These are phyloP conservation scores for Drosophila biarmipes DNA, from an alignment of 1,140 invertebrate species.

Conservation along the genomic window DNA sequence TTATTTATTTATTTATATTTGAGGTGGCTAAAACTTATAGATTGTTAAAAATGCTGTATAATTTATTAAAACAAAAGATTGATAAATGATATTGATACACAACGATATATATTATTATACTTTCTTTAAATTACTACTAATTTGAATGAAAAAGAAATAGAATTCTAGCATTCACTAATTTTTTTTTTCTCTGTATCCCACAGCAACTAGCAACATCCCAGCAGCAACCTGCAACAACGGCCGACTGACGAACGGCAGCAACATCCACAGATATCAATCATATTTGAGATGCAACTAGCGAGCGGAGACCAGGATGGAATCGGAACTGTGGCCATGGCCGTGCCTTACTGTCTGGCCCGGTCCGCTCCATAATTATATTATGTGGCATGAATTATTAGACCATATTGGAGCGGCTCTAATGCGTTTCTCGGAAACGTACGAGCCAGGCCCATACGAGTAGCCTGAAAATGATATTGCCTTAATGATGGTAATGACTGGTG, in stretches of 20 bases:
- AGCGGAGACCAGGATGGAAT: slow-evolving; percentile 21
- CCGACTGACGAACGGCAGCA: slow-evolving; percentile 26
- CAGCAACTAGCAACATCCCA: slow-evolving; percentile 13
- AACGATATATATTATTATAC: too few relatives aligned
- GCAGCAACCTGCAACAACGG: slow-evolving; percentile 21
- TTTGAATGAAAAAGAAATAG: too few relatives aligned
- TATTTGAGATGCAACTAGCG: slow-evolving; percentile 75
- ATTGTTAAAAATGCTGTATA: too few relatives aligned
- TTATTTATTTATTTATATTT: too few relatives aligned
- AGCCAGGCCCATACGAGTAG: slow-evolving; percentile 26
- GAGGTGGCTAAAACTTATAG: too few relatives aligned
- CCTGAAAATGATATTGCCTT: slow-evolving; percentile 84
- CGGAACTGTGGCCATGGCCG: slow-evolving; percentile 67
- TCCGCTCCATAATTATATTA: slow-evolving; percentile 83
- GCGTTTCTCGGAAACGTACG: slow-evolving; percentile 79
- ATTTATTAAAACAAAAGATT: too few relatives aligned
- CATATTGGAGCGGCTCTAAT: slow-evolving; percentile 82
- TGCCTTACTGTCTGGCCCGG: slow-evolving; percentile 74
- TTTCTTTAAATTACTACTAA: too few relatives aligned
- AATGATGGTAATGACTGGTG: slow-evolving; percentile 82
- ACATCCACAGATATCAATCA: slow-evolving; percentile 78
- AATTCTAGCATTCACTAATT: too few relatives aligned
- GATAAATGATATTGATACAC: too few relatives aligned
- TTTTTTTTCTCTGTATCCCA: background rate
- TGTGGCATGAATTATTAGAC: slow-evolving; percentile 84